Base-by-base conservation (phyloP, 2,113 vertebrate species). In the Elachura formosa region DNA sequence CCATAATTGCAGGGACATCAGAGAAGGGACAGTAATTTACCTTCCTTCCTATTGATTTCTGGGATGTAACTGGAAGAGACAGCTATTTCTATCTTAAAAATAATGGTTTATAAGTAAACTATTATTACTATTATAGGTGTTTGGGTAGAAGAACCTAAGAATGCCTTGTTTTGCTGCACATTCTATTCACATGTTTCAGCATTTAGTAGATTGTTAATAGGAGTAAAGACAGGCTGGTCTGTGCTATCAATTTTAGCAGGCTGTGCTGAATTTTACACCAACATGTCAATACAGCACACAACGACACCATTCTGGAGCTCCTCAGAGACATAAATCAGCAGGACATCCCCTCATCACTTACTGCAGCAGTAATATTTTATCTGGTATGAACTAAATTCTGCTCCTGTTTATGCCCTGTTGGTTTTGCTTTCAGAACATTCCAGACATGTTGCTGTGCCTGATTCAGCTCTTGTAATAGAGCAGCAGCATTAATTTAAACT, bases 201-300 rank as follows among this genome's bases (percentile, higher is more conserved):
- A 71, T 64, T 23, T 29, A 72, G 64, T 8, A 33, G 43, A 54
- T 5, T 41, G 58, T 58, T 80, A 61, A 64, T 1, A 41, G 67
- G 45, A 51, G 28, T 21, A 51, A 74, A 61, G 82, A 82, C 12
- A 41, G 34, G 38, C 26, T 49, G 66, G 10, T 31, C 48, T 34
- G 59, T 64, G 45, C 67, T 82, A 43, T 14, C 12, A 20, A 15
- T 55, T 88, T 61, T 29, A 80, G 81, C 61, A 48, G 88, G 56
- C 61, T 91, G 94, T 84, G 24, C 87, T 97, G 95, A 97, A 97
- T 98, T 97, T 98, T 97, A 95, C 97, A 97, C 94, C 93, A 98
- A 93, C 61, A 94, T 96, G 97, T 94, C 96, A 90, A 51, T 75
- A 43, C 22, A 69, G 54, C 41, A 46, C 54, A 10, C 29, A 59